phyloP scores from a whole-genome alignment of 2,113 vertebrate species.

The Cryptomyrus ogoouensis region DNA sequence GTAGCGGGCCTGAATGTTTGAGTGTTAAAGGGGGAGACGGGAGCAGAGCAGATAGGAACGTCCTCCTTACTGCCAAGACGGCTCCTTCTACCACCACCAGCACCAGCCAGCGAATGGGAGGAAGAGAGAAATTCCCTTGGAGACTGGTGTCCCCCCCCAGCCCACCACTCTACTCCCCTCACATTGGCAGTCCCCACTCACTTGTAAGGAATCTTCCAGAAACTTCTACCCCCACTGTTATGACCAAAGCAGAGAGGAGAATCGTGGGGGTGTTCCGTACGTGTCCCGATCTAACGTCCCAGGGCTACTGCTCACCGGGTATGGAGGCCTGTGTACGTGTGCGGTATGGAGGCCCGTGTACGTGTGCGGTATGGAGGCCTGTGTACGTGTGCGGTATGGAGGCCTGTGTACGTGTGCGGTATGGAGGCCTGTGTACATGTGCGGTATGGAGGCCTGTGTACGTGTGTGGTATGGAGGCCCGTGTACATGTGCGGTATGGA shows the following conservation, averaged over 20 bases:
- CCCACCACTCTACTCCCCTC: slow-evolving; percentile 19
- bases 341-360: neutral
- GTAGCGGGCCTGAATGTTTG: neutral
- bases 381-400: too few species aligned
- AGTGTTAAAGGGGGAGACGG: neutral
- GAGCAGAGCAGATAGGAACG: neutral
- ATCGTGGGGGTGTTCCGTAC: neutral
- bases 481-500: too few species aligned
- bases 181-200: neutral
- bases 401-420: too few species aligned
- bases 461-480: neutral
- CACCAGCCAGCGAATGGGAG: slow-evolving; percentile 31
- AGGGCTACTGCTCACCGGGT: neutral
- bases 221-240: neutral
- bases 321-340: neutral
- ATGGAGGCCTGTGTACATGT: neutral
- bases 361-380: neutral
- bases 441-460: neutral
- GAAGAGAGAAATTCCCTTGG: slow-evolving; percentile 36
- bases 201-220: neutral
- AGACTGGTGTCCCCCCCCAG: slow-evolving; percentile 32
- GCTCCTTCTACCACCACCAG: slow-evolving; percentile 1
- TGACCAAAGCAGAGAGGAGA: neutral
- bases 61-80: neutral
- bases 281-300: slow-evolving; percentile 17